Evolutionary conservation across 1,140 invertebrate genomes (phyloP), one percentile per base, ranked within the genome.

Genomic region (Microplitis demolitor): DNA sequence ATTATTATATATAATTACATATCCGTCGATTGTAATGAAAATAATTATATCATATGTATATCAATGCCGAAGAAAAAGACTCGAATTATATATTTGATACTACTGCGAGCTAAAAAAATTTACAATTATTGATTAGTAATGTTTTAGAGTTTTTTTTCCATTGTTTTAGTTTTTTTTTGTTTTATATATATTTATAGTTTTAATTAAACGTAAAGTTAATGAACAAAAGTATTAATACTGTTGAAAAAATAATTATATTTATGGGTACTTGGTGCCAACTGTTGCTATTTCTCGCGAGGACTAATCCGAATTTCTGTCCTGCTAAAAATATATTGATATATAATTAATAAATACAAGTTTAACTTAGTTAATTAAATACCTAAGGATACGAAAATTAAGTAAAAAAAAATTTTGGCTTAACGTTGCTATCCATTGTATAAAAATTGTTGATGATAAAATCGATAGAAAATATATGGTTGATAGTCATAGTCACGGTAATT

Each of bases 51-150:
- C 39, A 39, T 39, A 39, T 39, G 11, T 39, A 39, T 11, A 39
- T 39, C 39, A 39, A 39, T 39, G 39, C 39, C 39, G 39, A 39
- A 68, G 16, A 64, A 53, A 76, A 50, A 67, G 66, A 77, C 72
- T 74, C 72, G 72, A 75, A 71, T 67, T 77, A 66, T 82, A 82
- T 78, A 82, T 82, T 80, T 82, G 80, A 83, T 79, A 80, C 76
- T 76, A 75, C 24, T 24, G 24, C 60, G 56, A 63, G 70, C 60
- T 72, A 71, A 62, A 69, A 74, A 67, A 68, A 53, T 24, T 34
- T 62, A 69, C 45, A 24, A 24, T 24, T 24, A 24, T 24, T 24
- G 24, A 24, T 24, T 24, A 24, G 24, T 14, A 61, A 64, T 39
- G 50, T 66, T 60, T 50, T 58, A 66, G 56, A 69, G 45, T 73